Percentiles rank a stretch among this genome's conserved stretches.
These are phyloP conservation scores for Nezara viridula DNA, from an alignment of 2,888 invertebrate genomes.

Conservation along the genomic window DNA sequence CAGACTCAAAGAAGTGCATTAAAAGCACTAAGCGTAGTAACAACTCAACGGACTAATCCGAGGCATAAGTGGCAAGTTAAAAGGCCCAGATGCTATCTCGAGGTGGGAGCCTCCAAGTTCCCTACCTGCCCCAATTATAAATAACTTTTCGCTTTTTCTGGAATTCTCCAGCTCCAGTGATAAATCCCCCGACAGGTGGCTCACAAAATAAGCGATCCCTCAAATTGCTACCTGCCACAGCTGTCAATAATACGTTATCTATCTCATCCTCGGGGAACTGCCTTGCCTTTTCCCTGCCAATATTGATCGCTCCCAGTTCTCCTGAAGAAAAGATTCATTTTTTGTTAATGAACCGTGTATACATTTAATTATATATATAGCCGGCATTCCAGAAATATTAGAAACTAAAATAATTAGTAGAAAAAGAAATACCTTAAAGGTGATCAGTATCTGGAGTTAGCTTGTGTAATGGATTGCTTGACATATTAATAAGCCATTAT, in stretches of 20 bases:
- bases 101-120: background rate
- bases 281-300: background rate
- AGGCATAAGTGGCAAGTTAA: slow-evolving; percentile 25
- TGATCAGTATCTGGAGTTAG: background rate
- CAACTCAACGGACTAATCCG: slow-evolving; percentile 14
- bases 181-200: slow-evolving; percentile 36
- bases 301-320: slow-evolving; percentile 37
- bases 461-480: background rate
- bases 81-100: slow-evolving; percentile 28
- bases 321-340: background rate
- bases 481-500: too few species aligned
- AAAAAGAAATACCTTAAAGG: background rate
- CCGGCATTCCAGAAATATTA: background rate
- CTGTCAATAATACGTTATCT: slow-evolving; percentile 39
- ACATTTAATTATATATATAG: slow-evolving; percentile 18
- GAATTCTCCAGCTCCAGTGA: slow-evolving; percentile 49
- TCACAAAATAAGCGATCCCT: slow-evolving; percentile 25
- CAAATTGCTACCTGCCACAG: slow-evolving; percentile 46
- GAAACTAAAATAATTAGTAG: background rate
- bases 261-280: background rate
- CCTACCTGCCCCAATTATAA: slow-evolving; percentile 48
- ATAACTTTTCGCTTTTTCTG: slow-evolving; percentile 48
- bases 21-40: background rate
- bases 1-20: background rate
- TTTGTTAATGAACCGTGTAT: background rate